phyloP scores from a whole-genome alignment of 2,888 invertebrate species.

The Lasioglossum villosulum region DNA sequence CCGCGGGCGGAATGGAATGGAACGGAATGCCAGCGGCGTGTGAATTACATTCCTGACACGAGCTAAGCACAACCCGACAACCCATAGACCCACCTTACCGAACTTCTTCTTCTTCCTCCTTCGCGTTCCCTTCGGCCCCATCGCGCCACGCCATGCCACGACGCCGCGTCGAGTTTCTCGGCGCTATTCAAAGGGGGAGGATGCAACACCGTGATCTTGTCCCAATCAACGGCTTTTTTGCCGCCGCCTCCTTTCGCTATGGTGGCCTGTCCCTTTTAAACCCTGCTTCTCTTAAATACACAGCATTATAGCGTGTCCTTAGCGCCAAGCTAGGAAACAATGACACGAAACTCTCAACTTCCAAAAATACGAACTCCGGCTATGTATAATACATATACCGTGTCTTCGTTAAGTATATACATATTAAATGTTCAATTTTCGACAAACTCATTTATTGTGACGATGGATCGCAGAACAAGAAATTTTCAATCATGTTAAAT shows the following conservation, averaged over 20 bases:
- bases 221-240: constrained; percentile 61
- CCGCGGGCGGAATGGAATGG: constrained; percentile 76
- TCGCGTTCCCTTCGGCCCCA: constrained; percentile 7
- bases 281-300: constrained; percentile 15
- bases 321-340: not conserved
- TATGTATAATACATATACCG: too few species aligned
- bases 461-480: too few species aligned
- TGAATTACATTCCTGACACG: constrained; percentile 83
- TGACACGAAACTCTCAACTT: not conserved
- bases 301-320: not conserved
- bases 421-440: not conserved
- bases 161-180: constrained; percentile 36
- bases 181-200: constrained; percentile 35
- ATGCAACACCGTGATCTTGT: constrained; percentile 43
- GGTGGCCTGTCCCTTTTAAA: constrained; percentile 38
- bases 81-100: constrained; percentile 74
- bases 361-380: not conserved
- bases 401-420: not conserved
- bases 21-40: constrained; percentile 81
- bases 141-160: constrained; percentile 4
- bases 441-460: too few species aligned
- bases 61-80: constrained; percentile 79
- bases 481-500: not conserved
- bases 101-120: constrained; percentile 68
- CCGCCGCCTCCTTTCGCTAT: not conserved